Percentiles rank a stretch among this genome's conserved stretches.
These are phyloP conservation scores for Mixornis gularis DNA, from an alignment of 2,113 vertebrate species.

Conservation along the genomic window DNA sequence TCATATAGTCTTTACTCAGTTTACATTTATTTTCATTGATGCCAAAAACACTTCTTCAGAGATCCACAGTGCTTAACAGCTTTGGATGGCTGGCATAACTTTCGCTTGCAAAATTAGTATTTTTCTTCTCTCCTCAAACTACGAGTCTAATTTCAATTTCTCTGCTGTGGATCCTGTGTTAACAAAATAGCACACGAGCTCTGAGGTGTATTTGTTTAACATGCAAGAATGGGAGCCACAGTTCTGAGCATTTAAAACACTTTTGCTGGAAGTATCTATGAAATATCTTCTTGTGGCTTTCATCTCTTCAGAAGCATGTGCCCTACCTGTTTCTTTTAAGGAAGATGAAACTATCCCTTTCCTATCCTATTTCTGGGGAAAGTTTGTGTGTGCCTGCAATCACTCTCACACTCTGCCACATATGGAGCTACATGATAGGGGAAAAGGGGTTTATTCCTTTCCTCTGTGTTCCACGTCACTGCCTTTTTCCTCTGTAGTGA, in stretches of 20 bases:
- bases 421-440: fast-evolving
- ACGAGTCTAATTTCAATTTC: neutral
- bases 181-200: neutral
- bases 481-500: neutral
- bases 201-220: neutral
- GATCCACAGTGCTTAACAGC: neutral
- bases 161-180: neutral
- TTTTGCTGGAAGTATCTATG: neutral
- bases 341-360: neutral
- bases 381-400: fast-evolving
- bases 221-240: neutral
- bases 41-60: neutral
- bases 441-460: neutral
- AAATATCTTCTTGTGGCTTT: neutral
- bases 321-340: neutral
- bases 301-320: neutral
- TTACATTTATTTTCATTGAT: conserved; percentile 5
- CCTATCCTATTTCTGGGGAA: neutral
- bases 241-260: neutral
- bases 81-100: neutral
- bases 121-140: neutral
- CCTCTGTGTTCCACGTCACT: neutral
- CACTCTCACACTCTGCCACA: neutral
- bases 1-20: conserved; percentile 6
- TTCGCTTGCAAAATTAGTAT: neutral